Conservation (phyloP, 1,140 invertebrate species). For the Brachionus sp. region DNA sequence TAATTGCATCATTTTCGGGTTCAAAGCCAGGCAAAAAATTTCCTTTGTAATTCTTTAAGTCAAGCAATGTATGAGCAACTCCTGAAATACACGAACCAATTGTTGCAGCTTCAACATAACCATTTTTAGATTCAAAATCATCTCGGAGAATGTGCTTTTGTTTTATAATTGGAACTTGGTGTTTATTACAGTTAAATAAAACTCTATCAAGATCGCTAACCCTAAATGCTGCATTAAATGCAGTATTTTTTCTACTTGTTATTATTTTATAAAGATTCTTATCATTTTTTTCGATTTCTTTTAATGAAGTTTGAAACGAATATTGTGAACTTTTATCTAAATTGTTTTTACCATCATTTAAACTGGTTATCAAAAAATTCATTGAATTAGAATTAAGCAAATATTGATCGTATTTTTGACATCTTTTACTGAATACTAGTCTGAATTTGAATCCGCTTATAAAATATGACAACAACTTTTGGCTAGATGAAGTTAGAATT, state of each 20-base stretch:
- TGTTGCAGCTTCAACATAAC: conserved; percentile 6
- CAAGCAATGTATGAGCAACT: conserved; percentile 26
- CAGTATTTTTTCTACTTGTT: not conserved
- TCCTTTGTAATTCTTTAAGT: conserved; percentile 33
- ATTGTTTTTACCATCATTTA: not conserved
- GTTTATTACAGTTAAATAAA: conserved; percentile 24
- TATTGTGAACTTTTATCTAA: not conserved
- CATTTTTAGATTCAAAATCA: not conserved
- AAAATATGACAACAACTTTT: conserved; percentile 6
- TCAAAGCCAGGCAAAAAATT: conserved; percentile 43
- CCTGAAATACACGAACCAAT: conserved; percentile 16
- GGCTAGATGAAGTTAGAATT: conserved; percentile 22
- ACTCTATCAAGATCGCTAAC: conserved; percentile 30
- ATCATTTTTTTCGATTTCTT: not conserved
- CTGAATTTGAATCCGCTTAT: conserved; percentile 41
- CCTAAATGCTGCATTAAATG: conserved; percentile 35
- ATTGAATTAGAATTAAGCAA: conserved; percentile 34
- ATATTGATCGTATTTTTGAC: conserved; percentile 21
- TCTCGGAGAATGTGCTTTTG: conserved; percentile 16
- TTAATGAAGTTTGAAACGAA: conserved; percentile 22
- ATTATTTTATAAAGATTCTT: not conserved
- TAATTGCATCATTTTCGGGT: not conserved
- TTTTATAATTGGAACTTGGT: not conserved
- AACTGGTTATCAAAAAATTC: conserved; percentile 36
- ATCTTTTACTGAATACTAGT: not conserved